Evolutionary conservation across 2,797 vertebrate species (phyloP), one percentile per base, ranked within the genome.

Genomic region (Sebastes vulpes): DNA sequence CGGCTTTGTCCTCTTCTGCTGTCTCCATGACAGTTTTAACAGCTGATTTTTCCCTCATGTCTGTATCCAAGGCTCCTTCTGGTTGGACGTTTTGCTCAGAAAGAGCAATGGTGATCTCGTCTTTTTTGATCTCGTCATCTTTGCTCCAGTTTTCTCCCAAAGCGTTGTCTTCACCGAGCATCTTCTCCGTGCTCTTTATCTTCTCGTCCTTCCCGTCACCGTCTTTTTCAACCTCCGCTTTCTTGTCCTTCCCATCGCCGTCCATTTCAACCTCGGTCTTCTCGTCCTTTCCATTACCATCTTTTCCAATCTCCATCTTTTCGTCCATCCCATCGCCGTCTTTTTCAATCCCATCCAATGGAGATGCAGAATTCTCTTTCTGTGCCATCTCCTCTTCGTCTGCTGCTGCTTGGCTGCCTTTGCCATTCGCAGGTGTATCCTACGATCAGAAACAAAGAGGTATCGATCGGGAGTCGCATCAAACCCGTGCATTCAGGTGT

Each of bases 371-470:
- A 1, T 25, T 38, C 4, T 81, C 72, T 31, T 58, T 28, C 1
- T 26, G 53, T 0, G 35, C 6, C 0, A 5, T 14, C 46, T 57
- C 67, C 6, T 65, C 83, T 82, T 84, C 10, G 0, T 67, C 67
- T 26, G 26, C 31, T 11, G 68, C 42, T 3, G n/a, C 29, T 65
- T 78, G 79, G 31, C 31, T 50, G 29, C 50, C 38, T 25, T 87
- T 84, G 2, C n/a, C 69, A 20, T 80, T 83, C 7, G 66, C 53
- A 71, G 76, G 23, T 14, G 71, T 7, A 1, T 77, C 77, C 90
- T 94, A 7, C 2, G 8, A 82, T 7, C 32, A 75, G 11, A 73
- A 9, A 75, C 3, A 63, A 35, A n/a, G 14, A 32, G 21, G 3
- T 4, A 26, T 16, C 7, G 6, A 60, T 9, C 14, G 0, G 28